A percentile compares a stretch with the other conserved stretches of the same genome.
phyloP scores from a whole-genome alignment of 1,140 invertebrate species.

The Cryptotermes secundus region DNA sequence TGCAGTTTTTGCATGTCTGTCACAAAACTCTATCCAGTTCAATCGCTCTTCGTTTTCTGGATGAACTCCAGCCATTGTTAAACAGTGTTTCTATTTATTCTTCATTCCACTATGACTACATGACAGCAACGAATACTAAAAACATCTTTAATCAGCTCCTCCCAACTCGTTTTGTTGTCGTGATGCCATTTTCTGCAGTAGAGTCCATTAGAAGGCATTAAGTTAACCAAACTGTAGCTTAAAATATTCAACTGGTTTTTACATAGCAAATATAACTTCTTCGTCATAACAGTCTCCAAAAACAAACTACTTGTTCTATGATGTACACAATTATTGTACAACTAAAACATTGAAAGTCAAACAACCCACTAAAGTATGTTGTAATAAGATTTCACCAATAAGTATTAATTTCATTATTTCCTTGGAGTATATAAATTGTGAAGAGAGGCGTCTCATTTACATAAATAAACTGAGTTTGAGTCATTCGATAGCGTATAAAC shows the following conservation, averaged over 20 bases:
- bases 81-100: neutral
- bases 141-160: conserved; percentile 1
- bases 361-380: neutral
- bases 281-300: neutral
- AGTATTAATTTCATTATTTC: neutral
- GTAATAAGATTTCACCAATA: neutral
- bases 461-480: too few species aligned
- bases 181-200: neutral
- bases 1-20: conserved; percentile 78
- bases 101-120: neutral
- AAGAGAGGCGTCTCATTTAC: neutral
- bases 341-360: neutral
- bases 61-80: conserved; percentile 34
- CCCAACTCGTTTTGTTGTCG: neutral
- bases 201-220: neutral
- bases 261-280: neutral
- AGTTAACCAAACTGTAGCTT: neutral
- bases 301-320: neutral
- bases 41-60: conserved; percentile 31
- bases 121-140: neutral
- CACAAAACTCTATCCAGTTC: conserved; percentile 81
- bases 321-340: neutral
- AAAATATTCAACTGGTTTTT: neutral
- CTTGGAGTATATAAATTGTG: too few species aligned
- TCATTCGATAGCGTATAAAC: too few species aligned